These are phyloP conservation scores for Anoplopoma fimbria DNA, from an alignment of 2,113 vertebrate species.

Conservation along the genomic window DNA sequence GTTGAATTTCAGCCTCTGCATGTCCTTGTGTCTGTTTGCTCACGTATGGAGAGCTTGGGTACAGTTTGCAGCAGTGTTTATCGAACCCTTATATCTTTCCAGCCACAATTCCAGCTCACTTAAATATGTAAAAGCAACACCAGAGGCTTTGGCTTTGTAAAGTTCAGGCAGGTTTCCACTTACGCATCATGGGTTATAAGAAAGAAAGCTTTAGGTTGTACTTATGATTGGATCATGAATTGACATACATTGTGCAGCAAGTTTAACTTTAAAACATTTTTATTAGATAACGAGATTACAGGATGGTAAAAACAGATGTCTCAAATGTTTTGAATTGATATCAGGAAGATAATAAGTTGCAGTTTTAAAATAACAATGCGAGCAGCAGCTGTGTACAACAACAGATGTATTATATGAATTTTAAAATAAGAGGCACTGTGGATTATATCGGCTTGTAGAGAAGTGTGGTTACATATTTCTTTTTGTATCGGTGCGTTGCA, in stretches of 20 bases:
- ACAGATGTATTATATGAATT: neutral
- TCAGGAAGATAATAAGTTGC: neutral
- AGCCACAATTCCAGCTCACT: neutral
- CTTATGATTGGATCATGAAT: neutral
- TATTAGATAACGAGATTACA: neutral
- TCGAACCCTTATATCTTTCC: neutral
- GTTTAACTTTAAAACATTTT: neutral
- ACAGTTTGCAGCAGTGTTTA: neutral
- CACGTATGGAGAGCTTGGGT: neutral
- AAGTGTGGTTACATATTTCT: slow-evolving; percentile 97
- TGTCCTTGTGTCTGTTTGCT: slow-evolving; percentile 12
- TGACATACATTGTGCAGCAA: neutral
- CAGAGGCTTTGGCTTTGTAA: neutral
- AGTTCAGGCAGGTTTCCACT: neutral
- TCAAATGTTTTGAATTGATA: neutral
- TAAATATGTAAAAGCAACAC: neutral
- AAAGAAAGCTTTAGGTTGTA: neutral
- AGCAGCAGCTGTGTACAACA: slow-evolving; percentile 15
- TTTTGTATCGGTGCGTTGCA: slow-evolving; percentile 96
- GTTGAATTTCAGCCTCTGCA: neutral
- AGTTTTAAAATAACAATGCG: slow-evolving; percentile 2
- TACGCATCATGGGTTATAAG: neutral
- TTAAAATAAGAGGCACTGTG: slow-evolving; percentile 24
- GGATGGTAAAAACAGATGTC: neutral
- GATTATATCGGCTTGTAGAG: slow-evolving; percentile 96